Evolutionary conservation across 2,797 vertebrate species (phyloP).

Genomic region (Oryzias dopingdopingensis): DNA sequence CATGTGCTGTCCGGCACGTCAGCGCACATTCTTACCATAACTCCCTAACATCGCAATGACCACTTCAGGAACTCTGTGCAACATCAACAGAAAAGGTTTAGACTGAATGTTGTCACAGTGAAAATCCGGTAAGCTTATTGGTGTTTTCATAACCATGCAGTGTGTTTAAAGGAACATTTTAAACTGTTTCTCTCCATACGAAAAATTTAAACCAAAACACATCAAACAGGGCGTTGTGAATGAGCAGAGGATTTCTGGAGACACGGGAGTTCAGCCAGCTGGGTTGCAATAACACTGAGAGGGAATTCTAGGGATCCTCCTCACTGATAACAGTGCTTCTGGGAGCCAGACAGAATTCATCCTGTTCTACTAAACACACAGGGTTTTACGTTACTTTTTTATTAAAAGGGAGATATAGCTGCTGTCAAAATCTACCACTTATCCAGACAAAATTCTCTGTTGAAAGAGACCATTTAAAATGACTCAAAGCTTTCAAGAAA

Average conservation of each 20-base stretch:
- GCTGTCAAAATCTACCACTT: slow-evolving; percentile 4
- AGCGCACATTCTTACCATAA: slow-evolving; percentile 51
- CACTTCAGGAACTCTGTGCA: slow-evolving; percentile 43
- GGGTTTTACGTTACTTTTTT: slow-evolving; percentile 8
- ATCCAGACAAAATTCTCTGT: background rate
- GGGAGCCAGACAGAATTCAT: slow-evolving; percentile 17
- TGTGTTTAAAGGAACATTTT: slow-evolving; percentile 29
- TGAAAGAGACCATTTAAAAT: background rate
- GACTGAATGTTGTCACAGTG: slow-evolving; percentile 17
- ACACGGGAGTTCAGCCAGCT: slow-evolving; percentile 20
- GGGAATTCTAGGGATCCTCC: slow-evolving; percentile 24
- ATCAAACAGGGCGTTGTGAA: slow-evolving; percentile 31
- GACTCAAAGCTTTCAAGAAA: background rate
- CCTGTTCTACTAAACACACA: slow-evolving; percentile 11
- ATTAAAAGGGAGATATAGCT: slow-evolving; percentile 5
- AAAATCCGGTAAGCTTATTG: slow-evolving; percentile 33
- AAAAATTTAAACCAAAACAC: slow-evolving; percentile 36
- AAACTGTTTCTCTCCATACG: slow-evolving; percentile 40
- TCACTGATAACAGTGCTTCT: slow-evolving; percentile 18
- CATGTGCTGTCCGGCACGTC: slow-evolving; percentile 45
- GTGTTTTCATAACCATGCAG: slow-evolving; percentile 28
- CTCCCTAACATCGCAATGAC: slow-evolving; percentile 51
- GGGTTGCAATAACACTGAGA: slow-evolving; percentile 50
- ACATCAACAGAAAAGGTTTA: slow-evolving; percentile 32
- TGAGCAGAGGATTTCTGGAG: slow-evolving; percentile 43